Conservation (phyloP, 2,888 invertebrate genomes). For the Pristionchus fissidentatus region DNA sequence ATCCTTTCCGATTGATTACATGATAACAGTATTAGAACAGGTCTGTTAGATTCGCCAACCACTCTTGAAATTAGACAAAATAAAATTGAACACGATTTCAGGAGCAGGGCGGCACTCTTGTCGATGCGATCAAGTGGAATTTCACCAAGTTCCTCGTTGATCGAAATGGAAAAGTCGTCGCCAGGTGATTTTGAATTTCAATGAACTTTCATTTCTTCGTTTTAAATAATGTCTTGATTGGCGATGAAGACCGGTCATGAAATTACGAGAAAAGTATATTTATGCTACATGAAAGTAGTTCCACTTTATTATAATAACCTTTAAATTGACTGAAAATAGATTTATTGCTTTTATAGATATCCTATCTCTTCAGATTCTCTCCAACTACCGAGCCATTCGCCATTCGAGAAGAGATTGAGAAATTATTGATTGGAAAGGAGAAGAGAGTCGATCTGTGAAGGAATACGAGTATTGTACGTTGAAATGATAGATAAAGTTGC, state of each 20-base stretch:
- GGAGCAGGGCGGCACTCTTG: constrained; percentile 77
- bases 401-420: constrained; percentile 66
- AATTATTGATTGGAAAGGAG: constrained; percentile 50
- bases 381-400: constrained; percentile 68
- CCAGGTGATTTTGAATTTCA: constrained; percentile 53
- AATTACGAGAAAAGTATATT: neutral
- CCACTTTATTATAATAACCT: too few species aligned
- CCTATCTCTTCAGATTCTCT: constrained; percentile 57
- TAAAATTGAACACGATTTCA: constrained; percentile 79
- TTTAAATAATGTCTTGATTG: neutral
- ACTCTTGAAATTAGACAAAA: neutral
- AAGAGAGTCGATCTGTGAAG: too few species aligned
- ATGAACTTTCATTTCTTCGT: neutral
- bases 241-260: neutral
- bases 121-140: constrained; percentile 86
- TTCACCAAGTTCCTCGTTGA: constrained; percentile 89
- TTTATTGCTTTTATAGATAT: neutral
- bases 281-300: neutral
- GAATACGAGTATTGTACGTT: too few species aligned
- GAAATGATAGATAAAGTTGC: too few species aligned
- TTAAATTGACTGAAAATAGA: neutral
- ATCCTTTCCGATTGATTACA: neutral
- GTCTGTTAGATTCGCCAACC: neutral
- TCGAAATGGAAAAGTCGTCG: constrained; percentile 69
- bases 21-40: neutral